phyloP scores from a whole-genome alignment of 2,113 vertebrate species.

The Syngnathus floridae region DNA sequence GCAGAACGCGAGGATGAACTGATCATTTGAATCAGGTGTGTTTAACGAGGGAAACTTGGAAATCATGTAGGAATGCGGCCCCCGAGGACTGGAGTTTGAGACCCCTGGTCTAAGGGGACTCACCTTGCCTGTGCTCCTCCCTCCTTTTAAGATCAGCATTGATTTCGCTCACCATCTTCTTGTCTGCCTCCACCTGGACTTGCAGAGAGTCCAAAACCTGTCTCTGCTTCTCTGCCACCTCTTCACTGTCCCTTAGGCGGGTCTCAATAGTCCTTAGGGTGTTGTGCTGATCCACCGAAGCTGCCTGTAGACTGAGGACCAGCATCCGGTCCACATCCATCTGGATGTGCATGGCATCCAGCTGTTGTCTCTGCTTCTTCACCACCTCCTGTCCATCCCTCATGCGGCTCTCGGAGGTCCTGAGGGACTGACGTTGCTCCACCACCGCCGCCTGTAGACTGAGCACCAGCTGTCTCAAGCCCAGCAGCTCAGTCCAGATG shows the following conservation, averaged over 20 bases:
- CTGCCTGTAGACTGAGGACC: conserved; percentile 39
- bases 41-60: too few species aligned
- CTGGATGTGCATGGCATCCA: conserved; percentile 20
- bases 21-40: too few species aligned
- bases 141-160: background rate
- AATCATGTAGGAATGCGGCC: too few species aligned
- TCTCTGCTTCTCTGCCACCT: conserved; percentile 19
- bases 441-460: conserved; percentile 37
- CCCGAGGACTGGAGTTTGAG: too few species aligned
- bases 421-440: conserved; percentile 32
- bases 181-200: background rate
- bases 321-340: conserved; percentile 23
- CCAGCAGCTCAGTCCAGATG: conserved; percentile 53
- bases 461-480: conserved; percentile 50
- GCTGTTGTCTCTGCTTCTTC: background rate
- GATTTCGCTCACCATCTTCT: background rate
- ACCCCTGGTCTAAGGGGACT: background rate
- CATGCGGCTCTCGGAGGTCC: conserved; percentile 49
- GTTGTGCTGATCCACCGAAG: conserved; percentile 37
- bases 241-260: conserved; percentile 40
- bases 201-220: background rate
- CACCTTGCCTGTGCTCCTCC: background rate
- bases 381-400: conserved; percentile 40
- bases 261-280: conserved; percentile 42
- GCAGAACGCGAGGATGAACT: too few species aligned